Conservation (phyloP, 2,888 invertebrate species). For the Cataglyphis cursor region DNA sequence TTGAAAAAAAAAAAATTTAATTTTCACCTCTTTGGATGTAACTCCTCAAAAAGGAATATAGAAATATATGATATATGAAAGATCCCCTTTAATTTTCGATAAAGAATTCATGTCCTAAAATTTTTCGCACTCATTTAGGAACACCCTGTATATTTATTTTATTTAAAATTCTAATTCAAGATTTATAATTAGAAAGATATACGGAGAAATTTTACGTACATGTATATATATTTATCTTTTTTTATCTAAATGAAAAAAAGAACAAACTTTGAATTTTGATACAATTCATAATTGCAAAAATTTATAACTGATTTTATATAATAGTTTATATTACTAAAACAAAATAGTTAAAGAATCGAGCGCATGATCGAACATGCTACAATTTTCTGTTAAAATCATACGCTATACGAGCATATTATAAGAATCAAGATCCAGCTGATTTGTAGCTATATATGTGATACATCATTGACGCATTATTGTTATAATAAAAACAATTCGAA, state of each 20-base stretch:
- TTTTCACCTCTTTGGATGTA: too few relatives aligned
- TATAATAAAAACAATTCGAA: slow-evolving; percentile 1
- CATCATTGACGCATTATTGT: not conserved
- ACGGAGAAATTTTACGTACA: not conserved
- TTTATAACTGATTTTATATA: not conserved
- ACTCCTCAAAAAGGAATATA: too few relatives aligned
- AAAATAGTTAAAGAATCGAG: not conserved
- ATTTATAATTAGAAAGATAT: not conserved
- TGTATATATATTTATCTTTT: not conserved
- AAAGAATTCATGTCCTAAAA: too few relatives aligned
- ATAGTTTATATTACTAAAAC: not conserved
- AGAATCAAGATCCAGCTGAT: not conserved
- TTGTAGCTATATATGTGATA: not conserved
- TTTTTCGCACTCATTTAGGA: too few relatives aligned
- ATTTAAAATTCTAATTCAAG: not conserved
- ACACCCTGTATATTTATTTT: too few relatives aligned
- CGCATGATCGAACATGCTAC: not conserved
- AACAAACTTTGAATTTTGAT: not conserved
- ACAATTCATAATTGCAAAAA: not conserved
- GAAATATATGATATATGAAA: too few relatives aligned
- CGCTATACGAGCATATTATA: not conserved
- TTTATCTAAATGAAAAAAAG: not conserved
- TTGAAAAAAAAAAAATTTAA: too few relatives aligned
- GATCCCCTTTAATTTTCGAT: too few relatives aligned
- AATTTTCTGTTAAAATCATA: not conserved